phyloP scores from a whole-genome alignment of 2,797 vertebrate species.

The Brachymystax lenok region DNA sequence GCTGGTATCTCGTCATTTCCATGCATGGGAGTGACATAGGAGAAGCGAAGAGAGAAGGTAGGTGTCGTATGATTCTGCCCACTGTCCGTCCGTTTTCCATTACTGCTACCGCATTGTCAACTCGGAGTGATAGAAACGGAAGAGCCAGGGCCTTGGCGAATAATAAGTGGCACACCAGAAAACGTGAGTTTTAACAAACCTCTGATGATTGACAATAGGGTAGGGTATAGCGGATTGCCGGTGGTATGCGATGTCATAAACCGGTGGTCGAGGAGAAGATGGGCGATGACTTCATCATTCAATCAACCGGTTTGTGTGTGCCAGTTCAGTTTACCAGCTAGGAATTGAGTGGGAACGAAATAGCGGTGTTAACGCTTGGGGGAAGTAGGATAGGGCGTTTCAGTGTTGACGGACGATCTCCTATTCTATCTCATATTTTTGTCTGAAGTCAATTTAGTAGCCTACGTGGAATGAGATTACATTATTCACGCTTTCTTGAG shows the following conservation, averaged over 20 bases:
- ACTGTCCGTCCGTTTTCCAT: slow-evolving; percentile 24
- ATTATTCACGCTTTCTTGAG: too few species aligned
- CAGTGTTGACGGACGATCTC: too few species aligned
- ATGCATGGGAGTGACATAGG: slow-evolving; percentile 76
- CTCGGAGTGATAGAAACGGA: slow-evolving; percentile 31
- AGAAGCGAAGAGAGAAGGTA: slow-evolving; percentile 70
- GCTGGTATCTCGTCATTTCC: slow-evolving; percentile 48
- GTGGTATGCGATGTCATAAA: slow-evolving; percentile 57
- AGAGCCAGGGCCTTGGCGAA: slow-evolving; percentile 37
- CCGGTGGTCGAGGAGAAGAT: slow-evolving; percentile 30
- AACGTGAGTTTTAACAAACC: background rate
- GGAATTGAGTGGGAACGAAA: too few species aligned
- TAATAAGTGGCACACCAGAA: slow-evolving; percentile 3
- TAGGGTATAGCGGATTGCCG: slow-evolving; percentile 16
- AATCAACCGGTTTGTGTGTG: slow-evolving; percentile 19
- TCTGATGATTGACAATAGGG: background rate
- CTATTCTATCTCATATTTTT: too few species aligned
- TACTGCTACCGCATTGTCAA: slow-evolving; percentile 64
- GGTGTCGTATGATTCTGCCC: slow-evolving; percentile 42
- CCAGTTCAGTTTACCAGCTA: background rate
- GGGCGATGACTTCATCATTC: slow-evolving; percentile 57
- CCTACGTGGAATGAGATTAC: too few species aligned
- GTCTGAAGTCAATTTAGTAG: too few species aligned
- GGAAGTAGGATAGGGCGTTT: too few species aligned
- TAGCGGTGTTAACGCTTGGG: too few species aligned